Evolutionary conservation across 1,140 invertebrate genomes (phyloP), one percentile per base, ranked within the genome.

Genomic region (Zeugodacus cucurbitae): DNA sequence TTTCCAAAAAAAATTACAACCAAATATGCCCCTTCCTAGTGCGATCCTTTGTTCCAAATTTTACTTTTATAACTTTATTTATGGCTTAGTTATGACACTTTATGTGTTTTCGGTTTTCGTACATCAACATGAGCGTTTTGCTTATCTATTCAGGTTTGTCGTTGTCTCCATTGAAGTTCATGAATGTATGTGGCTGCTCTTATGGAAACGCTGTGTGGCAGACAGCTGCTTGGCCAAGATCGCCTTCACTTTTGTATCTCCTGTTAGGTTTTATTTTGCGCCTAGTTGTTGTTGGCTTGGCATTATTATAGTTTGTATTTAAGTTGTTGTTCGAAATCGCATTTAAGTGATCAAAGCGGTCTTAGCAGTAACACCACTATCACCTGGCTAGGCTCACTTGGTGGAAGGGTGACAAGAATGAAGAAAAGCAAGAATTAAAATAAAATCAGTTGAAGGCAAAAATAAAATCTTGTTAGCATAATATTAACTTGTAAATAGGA

Each of bases 401-500:
- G 26, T 34, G 11, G 22, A 26, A 67, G 62, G 11, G 37, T 7
- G 3, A 41, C 14, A 54, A 54, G 48, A 2, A 3, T 4, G 14
- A 54, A 54, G 14, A 11, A 54, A 20, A 54, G 48, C 48, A 54
- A 54, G 48, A 54, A 54, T 54, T 1, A 17, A 20, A 17, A 54
- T 54, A 3, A 54, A 54, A 54, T 54, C 17, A 32, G 64, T 70
- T 34, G n/a, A 26, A 22, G 48, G 22, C 7, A 57, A 86, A 86
- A 86, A 87, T 86, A 17, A 89, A 90, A 92, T 91, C 91, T 91
- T 91, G 91, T 91, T 92, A 92, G 91, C 91, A 91, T 90, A 92
- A 92, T 92, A 92, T 92, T 92, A 92, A 92, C 91, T 92, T 92
- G 91, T 92, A 92, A 92, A 91, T 92, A 90, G 92, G 91, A 92